Conservation (phyloP, 2,888 invertebrate species). For the Apamea crenata region DNA sequence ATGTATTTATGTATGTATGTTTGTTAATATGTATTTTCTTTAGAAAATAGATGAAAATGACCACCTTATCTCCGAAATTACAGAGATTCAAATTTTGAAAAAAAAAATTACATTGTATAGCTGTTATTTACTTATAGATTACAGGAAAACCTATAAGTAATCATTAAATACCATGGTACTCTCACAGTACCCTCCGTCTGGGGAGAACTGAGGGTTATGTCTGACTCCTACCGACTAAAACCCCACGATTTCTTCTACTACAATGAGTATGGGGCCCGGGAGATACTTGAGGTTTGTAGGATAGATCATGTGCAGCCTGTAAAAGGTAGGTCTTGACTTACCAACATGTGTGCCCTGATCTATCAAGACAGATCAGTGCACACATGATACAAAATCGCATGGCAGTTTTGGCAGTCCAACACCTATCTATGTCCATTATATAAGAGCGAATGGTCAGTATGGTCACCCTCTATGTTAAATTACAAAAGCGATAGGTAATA, state of each 20-base stretch:
- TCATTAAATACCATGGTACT: too few relatives aligned
- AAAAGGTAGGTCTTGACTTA: neutral
- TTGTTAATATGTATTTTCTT: too few relatives aligned
- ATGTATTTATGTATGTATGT: too few relatives aligned
- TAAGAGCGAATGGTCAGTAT: neutral
- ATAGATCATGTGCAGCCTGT: neutral
- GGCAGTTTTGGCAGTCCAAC: neutral
- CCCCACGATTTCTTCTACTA: neutral
- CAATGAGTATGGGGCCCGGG: neutral
- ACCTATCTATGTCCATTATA: neutral
- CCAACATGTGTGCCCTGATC: too few relatives aligned
- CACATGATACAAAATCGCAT: neutral
- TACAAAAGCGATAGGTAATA: constrained; percentile 17
- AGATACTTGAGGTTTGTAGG: neutral
- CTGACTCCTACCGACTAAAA: neutral
- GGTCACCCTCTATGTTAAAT: neutral
- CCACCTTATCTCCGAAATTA: too few relatives aligned
- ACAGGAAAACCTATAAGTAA: too few relatives aligned
- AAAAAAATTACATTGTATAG: too few relatives aligned
- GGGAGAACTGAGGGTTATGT: neutral
- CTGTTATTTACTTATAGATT: too few relatives aligned
- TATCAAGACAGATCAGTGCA: neutral
- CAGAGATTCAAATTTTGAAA: too few relatives aligned
- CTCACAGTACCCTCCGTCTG: too few relatives aligned
- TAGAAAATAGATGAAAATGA: too few relatives aligned